Evolutionary conservation across 1,140 invertebrate species (phyloP).

Genomic region (Drosophila insularis): DNA sequence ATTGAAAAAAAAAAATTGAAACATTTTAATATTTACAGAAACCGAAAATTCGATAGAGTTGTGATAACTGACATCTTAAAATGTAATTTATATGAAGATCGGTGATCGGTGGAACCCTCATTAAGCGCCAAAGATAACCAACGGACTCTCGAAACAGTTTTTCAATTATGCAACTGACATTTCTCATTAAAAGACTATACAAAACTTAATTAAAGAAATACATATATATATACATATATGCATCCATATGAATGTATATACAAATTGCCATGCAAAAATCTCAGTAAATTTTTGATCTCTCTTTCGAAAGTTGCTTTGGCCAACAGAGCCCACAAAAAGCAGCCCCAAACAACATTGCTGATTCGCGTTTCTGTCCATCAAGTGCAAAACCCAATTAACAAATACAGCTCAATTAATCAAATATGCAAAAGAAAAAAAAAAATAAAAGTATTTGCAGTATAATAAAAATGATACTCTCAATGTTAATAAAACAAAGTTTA

Average conservation of each 20-base stretch:
- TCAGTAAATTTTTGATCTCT: conserved; percentile 40
- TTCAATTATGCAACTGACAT: conserved; percentile 3
- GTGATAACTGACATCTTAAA: too few relatives aligned
- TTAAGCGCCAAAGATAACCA: not conserved
- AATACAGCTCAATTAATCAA: conserved; percentile 68
- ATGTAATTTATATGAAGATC: too few relatives aligned
- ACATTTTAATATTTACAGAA: too few relatives aligned
- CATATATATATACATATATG: conserved; percentile 18
- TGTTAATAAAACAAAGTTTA: conserved; percentile 12
- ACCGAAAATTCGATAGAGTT: too few relatives aligned
- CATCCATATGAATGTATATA: not conserved
- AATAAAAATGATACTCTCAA: conserved; percentile 6
- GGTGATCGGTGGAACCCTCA: not conserved
- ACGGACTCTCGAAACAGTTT: not conserved
- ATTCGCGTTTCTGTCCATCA: conserved; percentile 20
- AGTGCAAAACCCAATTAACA: conserved; percentile 59
- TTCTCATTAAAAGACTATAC: conserved; percentile 32
- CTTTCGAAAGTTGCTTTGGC: conserved; percentile 67
- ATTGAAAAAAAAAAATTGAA: too few relatives aligned
- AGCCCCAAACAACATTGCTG: not conserved
- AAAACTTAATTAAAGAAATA: conserved; percentile 35
- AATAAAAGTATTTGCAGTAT: conserved; percentile 24
- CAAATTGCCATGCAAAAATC: conserved; percentile 31
- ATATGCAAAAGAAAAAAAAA: conserved; percentile 47
- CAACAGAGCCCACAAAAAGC: conserved; percentile 19